Base-by-base conservation (phyloP, 1,140 invertebrate species). In the Caenorhabditis latens region DNA sequence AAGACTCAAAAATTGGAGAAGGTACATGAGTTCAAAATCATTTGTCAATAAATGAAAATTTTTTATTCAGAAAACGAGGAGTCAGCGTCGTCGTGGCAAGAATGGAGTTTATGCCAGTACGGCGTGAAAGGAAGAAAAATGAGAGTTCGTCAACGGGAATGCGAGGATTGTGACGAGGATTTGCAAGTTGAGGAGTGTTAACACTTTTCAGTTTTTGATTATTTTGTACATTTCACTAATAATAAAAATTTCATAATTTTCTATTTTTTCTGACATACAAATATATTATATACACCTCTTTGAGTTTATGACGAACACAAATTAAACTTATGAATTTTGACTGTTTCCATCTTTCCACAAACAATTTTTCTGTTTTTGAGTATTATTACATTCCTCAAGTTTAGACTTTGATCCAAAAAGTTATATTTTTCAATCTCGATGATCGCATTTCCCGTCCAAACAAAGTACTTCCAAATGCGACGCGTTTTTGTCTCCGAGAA, bases 21-120 rank as follows among this genome's bases (percentile, higher is more conserved):
- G 61, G 61, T 63, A 32, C 3, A 63, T 14, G 8, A 24, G 21
- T 53, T n/a, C n/a, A 14, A 16, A 48, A 48, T 46, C 0, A 32
- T 19, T 8, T 2, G 7, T 46, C 11, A 46, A 42, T 4, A 32
- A 67, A 13, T 48, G 5, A 6, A 46, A 32, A 46, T 32, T 0
- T 32, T 1, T 1, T 1, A 1, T 79, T 16, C 42, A 65, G 58
- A 86, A 43, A 21, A 57, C 55, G 46, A 84, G 61, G 24, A 85
- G n/a, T 16, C 42, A 4, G 84, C 67, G 3, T 53, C 84, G 11
- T 7, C 40, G 4, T 86, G 86, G 86, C 65, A 86, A 43, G 86
- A 86, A 48, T 86, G 86, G 86, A 79, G 50, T 63, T 21, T 71
- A 21, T 86, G 86, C 43, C 86, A 86, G 61, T 86, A 79, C 55